Evolutionary conservation across 2,113 vertebrate species (phyloP), one percentile per base, ranked within the genome.

Genomic region (Euleptes europaea): DNA sequence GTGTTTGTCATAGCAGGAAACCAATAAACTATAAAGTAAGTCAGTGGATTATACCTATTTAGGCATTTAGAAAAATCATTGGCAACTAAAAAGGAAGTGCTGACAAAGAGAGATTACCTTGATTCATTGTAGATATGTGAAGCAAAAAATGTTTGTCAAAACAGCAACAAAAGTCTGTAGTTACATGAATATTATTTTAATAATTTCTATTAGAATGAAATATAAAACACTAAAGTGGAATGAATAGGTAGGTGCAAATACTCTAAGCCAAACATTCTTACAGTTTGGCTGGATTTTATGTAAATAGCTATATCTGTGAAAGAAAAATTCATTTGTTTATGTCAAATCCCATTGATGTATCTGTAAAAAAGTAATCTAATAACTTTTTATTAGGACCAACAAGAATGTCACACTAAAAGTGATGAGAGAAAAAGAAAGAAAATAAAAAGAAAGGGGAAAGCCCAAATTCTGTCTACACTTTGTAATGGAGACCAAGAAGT

Each of bases 1-100:
- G 80, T 90, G 65, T 72, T 89, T 78, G 60, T 88, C 86, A 77
- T 86, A 90, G 38, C 51, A 89, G 47, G 28, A 91, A 92, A n/a
- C 65, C 86, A 89, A 89, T 89, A 84, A 87, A 70, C 35, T 80
- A 57, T 69, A 86, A 42, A 83, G 10, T 71, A 78, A 49, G 12
- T 86, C 81, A 88, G 67, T 83, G 86, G 47, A 89, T 83, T 65
- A 78, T 71, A n/a, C n/a, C 77, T 82, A 81, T 86, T 89, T 81
- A 86, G 51, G 17, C 69, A 86, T 88, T 80, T 31, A 54, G 82
- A 89, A 23, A 88, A 81, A 86, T 82, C 12, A 84, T 74, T 88
- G 69, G 57, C 19, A 31, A 73, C 57, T 80, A 38, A 63, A 73
- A 70, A 88, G 57, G 2, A 54, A 57, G 35, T 57, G 42, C 5